Percentiles rank a stretch among this genome's conserved stretches.
Evolutionary conservation across 1,140 invertebrate species (phyloP).

Genomic region (Macrobrachium nipponense): DNA sequence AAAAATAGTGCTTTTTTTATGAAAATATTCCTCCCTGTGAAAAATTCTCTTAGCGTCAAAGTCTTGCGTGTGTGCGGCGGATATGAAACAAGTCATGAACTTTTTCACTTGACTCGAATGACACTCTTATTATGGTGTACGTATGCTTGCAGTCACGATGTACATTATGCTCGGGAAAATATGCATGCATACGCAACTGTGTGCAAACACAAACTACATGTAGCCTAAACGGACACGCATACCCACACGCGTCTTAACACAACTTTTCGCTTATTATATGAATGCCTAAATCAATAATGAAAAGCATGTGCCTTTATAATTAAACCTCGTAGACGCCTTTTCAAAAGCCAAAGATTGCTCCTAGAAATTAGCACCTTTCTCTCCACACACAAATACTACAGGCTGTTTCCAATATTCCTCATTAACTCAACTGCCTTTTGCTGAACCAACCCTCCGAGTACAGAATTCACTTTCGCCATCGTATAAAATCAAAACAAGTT

Average conservation of each 20-base stretch:
- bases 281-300: background rate
- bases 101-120: background rate
- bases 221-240: background rate
- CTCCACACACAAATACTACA: too few species aligned
- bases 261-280: background rate
- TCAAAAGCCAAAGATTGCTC: background rate
- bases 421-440: too few species aligned
- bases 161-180: background rate
- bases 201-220: background rate
- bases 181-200: background rate
- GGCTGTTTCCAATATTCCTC: too few species aligned
- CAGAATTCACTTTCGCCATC: too few species aligned
- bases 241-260: background rate
- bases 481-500: too few species aligned
- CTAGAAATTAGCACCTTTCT: too few species aligned
- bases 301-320: background rate
- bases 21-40: conserved; percentile 12
- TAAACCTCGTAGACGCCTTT: background rate
- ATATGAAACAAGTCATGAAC: background rate
- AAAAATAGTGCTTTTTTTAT: conserved; percentile 26
- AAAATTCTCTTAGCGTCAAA: background rate
- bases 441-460: too few species aligned
- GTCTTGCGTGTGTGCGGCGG: too few species aligned
- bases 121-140: background rate
- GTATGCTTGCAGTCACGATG: background rate